Percentiles rank a stretch among this genome's conserved stretches.
phyloP scores from a whole-genome alignment of 2,113 vertebrate genomes.

The Mola mola region DNA sequence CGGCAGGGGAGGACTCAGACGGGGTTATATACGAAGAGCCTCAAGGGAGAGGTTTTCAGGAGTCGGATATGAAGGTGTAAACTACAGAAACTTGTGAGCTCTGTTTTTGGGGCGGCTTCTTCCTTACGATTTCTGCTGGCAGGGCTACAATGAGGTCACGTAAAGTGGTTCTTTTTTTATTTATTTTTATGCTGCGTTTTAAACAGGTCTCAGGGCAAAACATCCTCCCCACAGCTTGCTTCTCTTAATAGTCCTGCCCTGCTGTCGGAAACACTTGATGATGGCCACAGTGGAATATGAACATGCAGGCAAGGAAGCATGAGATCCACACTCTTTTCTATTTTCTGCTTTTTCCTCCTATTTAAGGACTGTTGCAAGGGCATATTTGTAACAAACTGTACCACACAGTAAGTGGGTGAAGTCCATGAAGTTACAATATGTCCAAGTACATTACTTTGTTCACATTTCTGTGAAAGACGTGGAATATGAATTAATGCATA shows the following conservation, averaged over 20 bases:
- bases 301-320: conserved; percentile 25
- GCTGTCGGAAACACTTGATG: conserved; percentile 48
- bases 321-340: conserved; percentile 2
- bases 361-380: too few relatives aligned
- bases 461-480: neutral
- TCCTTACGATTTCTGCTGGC: conserved; percentile 19
- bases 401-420: too few relatives aligned
- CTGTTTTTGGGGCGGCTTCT: neutral
- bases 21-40: conserved; percentile 11
- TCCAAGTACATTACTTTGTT: too few relatives aligned
- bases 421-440: too few relatives aligned
- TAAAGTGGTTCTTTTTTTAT: conserved; percentile 37
- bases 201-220: conserved; percentile 40
- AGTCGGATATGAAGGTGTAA: conserved; percentile 13
- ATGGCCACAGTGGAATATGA: conserved; percentile 38
- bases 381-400: too few relatives aligned
- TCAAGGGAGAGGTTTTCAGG: neutral
- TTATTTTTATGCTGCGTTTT: conserved; percentile 39
- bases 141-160: conserved; percentile 33
- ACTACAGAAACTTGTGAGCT: conserved; percentile 24
- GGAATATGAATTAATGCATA: conserved; percentile 28
- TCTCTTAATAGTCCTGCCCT: conserved; percentile 26
- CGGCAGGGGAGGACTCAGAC: neutral
- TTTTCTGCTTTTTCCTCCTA: too few relatives aligned
- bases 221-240: conserved; percentile 16